Evolutionary conservation across 1,140 invertebrate species (phyloP).

Genomic region (Zaprionus gabonicus): DNA sequence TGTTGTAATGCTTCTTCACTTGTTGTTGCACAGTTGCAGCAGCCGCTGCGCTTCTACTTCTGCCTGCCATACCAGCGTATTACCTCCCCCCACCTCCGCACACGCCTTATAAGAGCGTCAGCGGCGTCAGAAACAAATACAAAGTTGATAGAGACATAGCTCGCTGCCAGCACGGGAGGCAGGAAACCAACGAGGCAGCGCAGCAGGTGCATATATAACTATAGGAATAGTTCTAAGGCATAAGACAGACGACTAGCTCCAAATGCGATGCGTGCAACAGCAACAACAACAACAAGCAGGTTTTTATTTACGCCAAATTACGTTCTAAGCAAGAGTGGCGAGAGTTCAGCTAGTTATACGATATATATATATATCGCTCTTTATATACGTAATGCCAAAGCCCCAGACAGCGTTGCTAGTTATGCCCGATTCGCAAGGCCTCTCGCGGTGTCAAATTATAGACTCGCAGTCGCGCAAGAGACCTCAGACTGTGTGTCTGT

Average conservation of each 20-base stretch:
- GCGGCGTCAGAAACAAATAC: conserved; percentile 45
- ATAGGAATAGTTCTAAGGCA: conserved; percentile 10
- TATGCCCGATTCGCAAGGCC: conserved; percentile 24
- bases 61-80: background rate
- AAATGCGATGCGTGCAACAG: conserved; percentile 51
- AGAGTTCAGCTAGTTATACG: conserved; percentile 32
- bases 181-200: conserved; percentile 26
- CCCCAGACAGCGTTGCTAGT: conserved; percentile 20
- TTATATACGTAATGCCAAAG: conserved; percentile 1
- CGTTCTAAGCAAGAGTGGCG: conserved; percentile 27
- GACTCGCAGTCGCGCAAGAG: background rate
- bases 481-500: too few species aligned
- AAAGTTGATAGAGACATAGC: conserved; percentile 55
- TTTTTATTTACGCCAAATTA: conserved; percentile 62
- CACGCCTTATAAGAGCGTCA: conserved; percentile 13
- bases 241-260: conserved; percentile 7
- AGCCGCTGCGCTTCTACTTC: conserved; percentile 22
- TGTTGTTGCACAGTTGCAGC: conserved; percentile 27
- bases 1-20: conserved; percentile 29
- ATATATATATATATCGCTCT: conserved; percentile 3
- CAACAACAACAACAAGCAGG: conserved; percentile 36
- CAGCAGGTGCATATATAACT: conserved; percentile 36
- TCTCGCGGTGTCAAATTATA: conserved; percentile 25
- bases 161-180: conserved; percentile 35
- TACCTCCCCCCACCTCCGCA: background rate